Conservation (phyloP, 1,140 invertebrate species). For the Pseudomyrmex concolor region DNA sequence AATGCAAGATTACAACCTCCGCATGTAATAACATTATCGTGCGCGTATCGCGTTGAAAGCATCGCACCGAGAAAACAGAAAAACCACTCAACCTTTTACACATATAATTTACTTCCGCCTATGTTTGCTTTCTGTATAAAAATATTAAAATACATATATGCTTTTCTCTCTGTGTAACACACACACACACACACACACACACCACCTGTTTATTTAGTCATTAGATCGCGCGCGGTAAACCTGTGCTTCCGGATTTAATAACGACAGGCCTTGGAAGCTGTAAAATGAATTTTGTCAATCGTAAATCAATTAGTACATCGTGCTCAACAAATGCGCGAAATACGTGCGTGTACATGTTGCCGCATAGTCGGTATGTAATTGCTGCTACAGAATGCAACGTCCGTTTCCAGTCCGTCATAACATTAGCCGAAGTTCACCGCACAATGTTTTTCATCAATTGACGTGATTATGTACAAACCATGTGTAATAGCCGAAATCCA, state of each 20-base stretch:
- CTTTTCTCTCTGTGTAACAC: background rate
- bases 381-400: slow-evolving; percentile 27
- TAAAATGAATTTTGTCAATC: slow-evolving; percentile 17
- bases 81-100: no score
- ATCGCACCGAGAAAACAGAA: no score
- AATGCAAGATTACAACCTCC: background rate
- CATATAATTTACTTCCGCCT: no score
- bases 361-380: slow-evolving; percentile 12
- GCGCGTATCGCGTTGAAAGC: background rate
- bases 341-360: background rate
- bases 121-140: slow-evolving; percentile 1
- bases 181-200: background rate
- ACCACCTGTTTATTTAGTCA: background rate
- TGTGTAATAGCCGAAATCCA: slow-evolving; percentile 9
- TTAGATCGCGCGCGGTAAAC: background rate
- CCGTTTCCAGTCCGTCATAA: slow-evolving; percentile 51
- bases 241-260: slow-evolving; percentile 38
- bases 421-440: slow-evolving; percentile 42
- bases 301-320: slow-evolving; percentile 5
- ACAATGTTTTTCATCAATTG: slow-evolving; percentile 48
- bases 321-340: slow-evolving; percentile 34
- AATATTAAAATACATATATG: background rate
- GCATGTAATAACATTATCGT: background rate
- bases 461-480: background rate
- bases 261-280: slow-evolving; percentile 30